Base-by-base conservation (phyloP, 2,888 invertebrate genomes). In the Epiblema foenella region DNA sequence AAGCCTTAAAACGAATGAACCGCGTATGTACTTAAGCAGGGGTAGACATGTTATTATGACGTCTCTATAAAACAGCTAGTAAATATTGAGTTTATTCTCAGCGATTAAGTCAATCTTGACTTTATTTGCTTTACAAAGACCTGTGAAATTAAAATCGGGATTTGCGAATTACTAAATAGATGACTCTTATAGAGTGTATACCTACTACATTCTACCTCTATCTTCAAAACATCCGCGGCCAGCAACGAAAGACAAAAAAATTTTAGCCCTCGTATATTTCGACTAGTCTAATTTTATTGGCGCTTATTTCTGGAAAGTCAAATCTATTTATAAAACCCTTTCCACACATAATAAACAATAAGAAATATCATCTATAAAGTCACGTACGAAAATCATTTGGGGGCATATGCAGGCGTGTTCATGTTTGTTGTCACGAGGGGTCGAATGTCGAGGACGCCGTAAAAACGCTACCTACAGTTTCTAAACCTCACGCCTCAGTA, bases 361-460 rank as follows among this genome's bases (percentile, higher is more conserved):
- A 60, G 60, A 71, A 71, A 71, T 71, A 71, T 66, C 59, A 70
- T 67, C 66, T 62, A 71, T 71, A 67, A 71, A 71, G 71, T 66
- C 71, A 71, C 71, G 71, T 71, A 71, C 71, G 62, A 71, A 57
- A 71, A 71, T 71, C 66, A 71, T 71, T 71, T 66, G 59, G 59
- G 64, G 70, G 70, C 65, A 60, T 65, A 70, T 66, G 67, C 67
- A 67, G 56, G 71, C 62, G 67, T 67, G 65, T 69, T 52, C 77
- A 78, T 81, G 79, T 80, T 82, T 83, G 83, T 84, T 81, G 82
- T 80, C 77, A 75, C 76, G 78, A 79, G 78, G 81, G 81, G 81
- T 77, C 79, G 78, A 76, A 58, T 68, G 76, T 77, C 83, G 82
- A 78, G 81, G 80, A 75, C 73, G 80, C 82, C 84, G 83, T 86